These are phyloP conservation scores for Tachina fera DNA, from an alignment of 2,888 invertebrate genomes.

Conservation along the genomic window DNA sequence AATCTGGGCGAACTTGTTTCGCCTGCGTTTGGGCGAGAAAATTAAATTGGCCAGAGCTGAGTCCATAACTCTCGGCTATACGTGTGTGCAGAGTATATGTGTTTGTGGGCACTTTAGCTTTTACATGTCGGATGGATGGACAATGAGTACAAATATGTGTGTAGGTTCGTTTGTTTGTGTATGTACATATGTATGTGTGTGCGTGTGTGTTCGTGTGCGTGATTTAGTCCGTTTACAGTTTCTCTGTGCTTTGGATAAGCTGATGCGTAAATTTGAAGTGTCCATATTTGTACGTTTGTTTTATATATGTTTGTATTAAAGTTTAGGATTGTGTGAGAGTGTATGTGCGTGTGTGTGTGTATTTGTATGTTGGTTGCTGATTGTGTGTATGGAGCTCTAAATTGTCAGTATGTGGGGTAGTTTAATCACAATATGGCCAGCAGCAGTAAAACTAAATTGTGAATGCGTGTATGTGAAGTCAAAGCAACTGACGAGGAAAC, in stretches of 20 bases:
- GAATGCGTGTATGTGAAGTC: slow-evolving; percentile 66
- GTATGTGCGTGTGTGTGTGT: slow-evolving; percentile 21
- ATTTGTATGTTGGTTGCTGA: slow-evolving; percentile 9
- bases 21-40: slow-evolving; percentile 76
- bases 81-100: slow-evolving; percentile 33
- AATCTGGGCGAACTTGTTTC: slow-evolving; percentile 73
- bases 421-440: slow-evolving; percentile 67
- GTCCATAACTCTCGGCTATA: slow-evolving; percentile 75
- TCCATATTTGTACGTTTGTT: slow-evolving; percentile 59
- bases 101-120: slow-evolving; percentile 57
- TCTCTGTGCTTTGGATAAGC: slow-evolving; percentile 68
- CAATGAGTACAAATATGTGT: slow-evolving; percentile 33
- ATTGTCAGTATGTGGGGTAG: slow-evolving; percentile 51
- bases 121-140: slow-evolving; percentile 36
- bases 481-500: slow-evolving; percentile 61
- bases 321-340: slow-evolving; percentile 43
- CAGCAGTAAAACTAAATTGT: slow-evolving; percentile 60
- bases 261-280: slow-evolving; percentile 66
- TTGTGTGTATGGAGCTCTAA: slow-evolving; percentile 37
- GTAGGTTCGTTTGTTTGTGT: neutral
- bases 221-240: slow-evolving; percentile 64
- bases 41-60: slow-evolving; percentile 78
- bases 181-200: neutral
- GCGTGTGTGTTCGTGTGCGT: slow-evolving; percentile 34
- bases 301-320: slow-evolving; percentile 42